These are phyloP conservation scores for Pollachius pollachius DNA, from an alignment of 2,113 vertebrate species.

Conservation along the genomic window DNA sequence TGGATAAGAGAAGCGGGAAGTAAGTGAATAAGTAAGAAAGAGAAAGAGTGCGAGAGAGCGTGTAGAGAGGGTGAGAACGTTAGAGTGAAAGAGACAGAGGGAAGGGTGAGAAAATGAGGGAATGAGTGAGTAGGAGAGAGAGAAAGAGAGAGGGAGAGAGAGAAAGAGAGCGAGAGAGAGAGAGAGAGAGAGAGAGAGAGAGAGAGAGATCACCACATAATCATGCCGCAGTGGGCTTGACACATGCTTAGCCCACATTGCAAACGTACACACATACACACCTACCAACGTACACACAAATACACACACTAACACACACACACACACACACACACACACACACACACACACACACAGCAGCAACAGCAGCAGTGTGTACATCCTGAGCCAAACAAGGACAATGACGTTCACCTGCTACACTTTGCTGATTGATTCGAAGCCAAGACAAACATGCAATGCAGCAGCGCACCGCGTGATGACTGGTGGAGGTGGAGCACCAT, in stretches of 20 bases:
- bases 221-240: conserved; percentile 32
- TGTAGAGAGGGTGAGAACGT: background rate
- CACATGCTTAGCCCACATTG: conserved; percentile 35
- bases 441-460: conserved; percentile 27
- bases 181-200: conserved; percentile 2
- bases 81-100: conserved; percentile 21
- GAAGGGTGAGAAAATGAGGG: background rate
- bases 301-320: background rate
- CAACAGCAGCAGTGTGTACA: conserved; percentile 5
- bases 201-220: background rate
- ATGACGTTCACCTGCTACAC: conserved; percentile 14
- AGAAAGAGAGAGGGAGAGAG: background rate
- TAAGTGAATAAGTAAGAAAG: background rate
- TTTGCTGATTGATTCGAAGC: conserved; percentile 34
- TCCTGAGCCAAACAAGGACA: conserved; percentile 1
- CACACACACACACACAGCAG: background rate
- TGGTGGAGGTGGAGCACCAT: conserved; percentile 17
- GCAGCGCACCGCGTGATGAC: conserved; percentile 19
- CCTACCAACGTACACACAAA: conserved; percentile 3
- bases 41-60: background rate
- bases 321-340: conserved; percentile 10
- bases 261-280: conserved; percentile 10
- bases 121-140: background rate
- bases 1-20: background rate
- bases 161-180: background rate